Conservation (phyloP, 2,797 vertebrate species). For the Nasua narica region DNA sequence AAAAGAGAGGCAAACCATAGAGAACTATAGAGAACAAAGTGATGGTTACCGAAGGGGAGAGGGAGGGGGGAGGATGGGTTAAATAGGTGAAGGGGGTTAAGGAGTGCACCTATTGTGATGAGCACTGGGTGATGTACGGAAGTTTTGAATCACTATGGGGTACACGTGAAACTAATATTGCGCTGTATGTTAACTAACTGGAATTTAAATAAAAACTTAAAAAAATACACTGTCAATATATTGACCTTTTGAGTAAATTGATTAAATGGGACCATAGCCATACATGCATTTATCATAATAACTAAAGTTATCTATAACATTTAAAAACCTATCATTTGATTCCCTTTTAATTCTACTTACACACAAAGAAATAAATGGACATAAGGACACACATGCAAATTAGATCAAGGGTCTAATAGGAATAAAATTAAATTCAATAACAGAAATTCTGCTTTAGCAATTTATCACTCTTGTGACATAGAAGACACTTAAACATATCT, state of each 20-base stretch:
- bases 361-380: not conserved
- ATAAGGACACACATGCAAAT: not conserved
- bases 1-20: not conserved
- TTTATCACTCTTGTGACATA: not conserved
- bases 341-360: not conserved
- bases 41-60: not conserved
- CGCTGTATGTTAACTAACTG: not conserved
- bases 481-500: not conserved
- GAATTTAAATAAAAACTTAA: not conserved
- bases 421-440: not conserved
- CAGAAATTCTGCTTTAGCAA: not conserved
- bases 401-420: not conserved
- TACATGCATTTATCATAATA: not conserved
- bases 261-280: not conserved
- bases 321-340: not conserved
- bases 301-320: not conserved
- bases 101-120: not conserved
- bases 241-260: not conserved
- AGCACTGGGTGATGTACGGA: not conserved
- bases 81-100: not conserved
- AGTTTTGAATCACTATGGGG: not conserved
- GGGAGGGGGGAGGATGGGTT: not conserved
- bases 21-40: not conserved
- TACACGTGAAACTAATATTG: not conserved
- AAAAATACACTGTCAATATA: not conserved